Evolutionary conservation across 2,888 invertebrate genomes (phyloP).

Genomic region (Gibbula magus): DNA sequence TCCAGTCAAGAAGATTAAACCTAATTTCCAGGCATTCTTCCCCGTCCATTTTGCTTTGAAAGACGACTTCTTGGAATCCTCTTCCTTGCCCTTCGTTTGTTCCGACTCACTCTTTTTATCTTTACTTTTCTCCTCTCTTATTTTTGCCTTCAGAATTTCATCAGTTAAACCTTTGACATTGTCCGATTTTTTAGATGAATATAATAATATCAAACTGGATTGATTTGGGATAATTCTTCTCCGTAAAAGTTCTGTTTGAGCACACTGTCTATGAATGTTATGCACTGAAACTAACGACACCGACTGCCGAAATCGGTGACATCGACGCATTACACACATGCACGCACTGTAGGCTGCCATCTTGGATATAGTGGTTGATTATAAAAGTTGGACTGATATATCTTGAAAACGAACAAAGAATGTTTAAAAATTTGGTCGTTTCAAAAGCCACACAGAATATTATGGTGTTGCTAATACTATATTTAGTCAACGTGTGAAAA

Average conservation of each 20-base stretch:
- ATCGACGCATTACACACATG: conserved; percentile 31
- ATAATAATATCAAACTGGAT: conserved; percentile 19
- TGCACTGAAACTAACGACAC: not conserved
- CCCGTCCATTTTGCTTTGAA: conserved; percentile 57
- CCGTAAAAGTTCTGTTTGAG: not conserved
- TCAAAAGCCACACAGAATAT: too few relatives aligned
- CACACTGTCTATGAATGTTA: not conserved
- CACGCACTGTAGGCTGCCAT: conserved; percentile 39
- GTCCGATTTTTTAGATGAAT: conserved; percentile 26
- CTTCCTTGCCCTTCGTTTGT: not conserved
- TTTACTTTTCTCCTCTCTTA: not conserved
- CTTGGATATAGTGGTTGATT: conserved; percentile 7
- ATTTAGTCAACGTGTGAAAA: too few relatives aligned
- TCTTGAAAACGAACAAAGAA: too few relatives aligned
- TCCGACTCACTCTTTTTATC: not conserved
- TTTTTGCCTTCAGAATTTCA: conserved; percentile 34
- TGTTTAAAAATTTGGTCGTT: too few relatives aligned
- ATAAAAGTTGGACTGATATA: too few relatives aligned
- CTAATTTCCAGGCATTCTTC: conserved; percentile 68
- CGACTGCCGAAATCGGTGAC: conserved; percentile 6
- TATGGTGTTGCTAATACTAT: too few relatives aligned
- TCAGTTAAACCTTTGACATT: conserved; percentile 33
- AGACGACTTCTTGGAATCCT: not conserved
- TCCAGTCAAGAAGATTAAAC: conserved; percentile 54
- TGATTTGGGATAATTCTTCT: not conserved